phyloP scores from a whole-genome alignment of 2,888 invertebrate genomes.

The Agrotis puta region DNA sequence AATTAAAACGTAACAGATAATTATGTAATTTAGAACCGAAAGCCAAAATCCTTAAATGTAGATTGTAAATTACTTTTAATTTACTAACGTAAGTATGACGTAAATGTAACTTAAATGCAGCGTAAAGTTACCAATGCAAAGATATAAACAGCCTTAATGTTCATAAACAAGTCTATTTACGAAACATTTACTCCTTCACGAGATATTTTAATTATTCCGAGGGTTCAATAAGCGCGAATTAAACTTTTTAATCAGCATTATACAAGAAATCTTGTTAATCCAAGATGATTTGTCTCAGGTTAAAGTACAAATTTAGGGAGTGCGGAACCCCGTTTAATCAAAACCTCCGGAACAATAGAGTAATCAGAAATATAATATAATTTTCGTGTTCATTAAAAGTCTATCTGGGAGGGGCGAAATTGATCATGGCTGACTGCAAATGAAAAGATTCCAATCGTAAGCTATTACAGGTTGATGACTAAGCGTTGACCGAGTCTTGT shows the following conservation, averaged over 20 bases:
- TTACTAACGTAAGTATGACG: background rate
- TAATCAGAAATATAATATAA: conserved; percentile 87
- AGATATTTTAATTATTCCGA: conserved; percentile 66
- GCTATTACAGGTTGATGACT: conserved; percentile 82
- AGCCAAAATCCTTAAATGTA: conserved; percentile 8
- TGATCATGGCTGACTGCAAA: conserved; percentile 86
- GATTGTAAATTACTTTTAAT: conserved; percentile 32
- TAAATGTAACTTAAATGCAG: no score
- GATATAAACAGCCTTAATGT: conserved; percentile 42
- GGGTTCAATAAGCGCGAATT: conserved; percentile 70
- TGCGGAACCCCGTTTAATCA: conserved; percentile 81
- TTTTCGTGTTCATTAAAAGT: conserved; percentile 87
- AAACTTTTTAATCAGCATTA: conserved; percentile 72
- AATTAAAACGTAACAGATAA: background rate
- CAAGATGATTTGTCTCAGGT: conserved; percentile 77
- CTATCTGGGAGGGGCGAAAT: conserved; percentile 77
- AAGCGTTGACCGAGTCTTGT: conserved; percentile 45
- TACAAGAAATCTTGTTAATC: conserved; percentile 77
- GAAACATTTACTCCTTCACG: conserved; percentile 56
- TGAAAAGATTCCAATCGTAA: conserved; percentile 88
- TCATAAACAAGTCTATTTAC: conserved; percentile 62
- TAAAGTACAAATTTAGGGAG: conserved; percentile 74
- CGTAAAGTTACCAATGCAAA: conserved; percentile 44
- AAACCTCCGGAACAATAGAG: conserved; percentile 83
- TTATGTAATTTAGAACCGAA: background rate